Base-by-base conservation (phyloP, 92 coral and sea anemone species). In the Meandrina meandrites region DNA sequence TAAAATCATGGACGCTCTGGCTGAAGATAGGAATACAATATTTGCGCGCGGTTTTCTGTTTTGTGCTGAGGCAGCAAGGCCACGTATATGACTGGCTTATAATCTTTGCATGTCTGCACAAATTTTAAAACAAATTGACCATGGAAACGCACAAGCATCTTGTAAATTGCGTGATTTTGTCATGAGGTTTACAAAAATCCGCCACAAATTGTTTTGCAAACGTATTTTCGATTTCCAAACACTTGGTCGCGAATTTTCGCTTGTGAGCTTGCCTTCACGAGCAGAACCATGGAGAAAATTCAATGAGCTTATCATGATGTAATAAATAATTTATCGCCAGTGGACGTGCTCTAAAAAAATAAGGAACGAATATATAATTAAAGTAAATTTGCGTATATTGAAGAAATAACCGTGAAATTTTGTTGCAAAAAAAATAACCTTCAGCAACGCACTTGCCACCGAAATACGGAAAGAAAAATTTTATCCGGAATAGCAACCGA, bases 251-350 rank as follows among this genome's bases (percentile, higher is more conserved):
- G 18, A 67, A 47, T 70, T 13, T 50, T 19, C 35, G 15, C 4
- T 50, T 51, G 30, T 50, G 2, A 27, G 21, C 16, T 21, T 21
- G 17, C 34, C 32, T 9, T 16, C n/a, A 10, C 71, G 5, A 50
- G 19, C 19, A 11, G 47, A 10, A 85, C 24, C 66, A n/a, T 21
- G 77, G 45, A 19, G 67, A 40, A 37, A 62, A 76, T 40, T 27
- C 76, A 60, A 13, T 31, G 75, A 62, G 51, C 75, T 40, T 84
- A 57, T 84, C 45, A 62, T 15, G 31, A 42, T 67, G 45, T 1
- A 19, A 78, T 85, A 47, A 30, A 85, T 85, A 9, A 85, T 85
- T 77, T 66, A 85, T 77, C 34, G 5, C 69, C 28, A 31, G 16
- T 35, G 73, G 76, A 67, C 34, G 40, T 56, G 24, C 58, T 54